A percentile compares a stretch with the other conserved stretches of the same genome.
These are phyloP conservation scores for Carassius auratus DNA, from an alignment of 2,113 vertebrate species.

Conservation along the genomic window DNA sequence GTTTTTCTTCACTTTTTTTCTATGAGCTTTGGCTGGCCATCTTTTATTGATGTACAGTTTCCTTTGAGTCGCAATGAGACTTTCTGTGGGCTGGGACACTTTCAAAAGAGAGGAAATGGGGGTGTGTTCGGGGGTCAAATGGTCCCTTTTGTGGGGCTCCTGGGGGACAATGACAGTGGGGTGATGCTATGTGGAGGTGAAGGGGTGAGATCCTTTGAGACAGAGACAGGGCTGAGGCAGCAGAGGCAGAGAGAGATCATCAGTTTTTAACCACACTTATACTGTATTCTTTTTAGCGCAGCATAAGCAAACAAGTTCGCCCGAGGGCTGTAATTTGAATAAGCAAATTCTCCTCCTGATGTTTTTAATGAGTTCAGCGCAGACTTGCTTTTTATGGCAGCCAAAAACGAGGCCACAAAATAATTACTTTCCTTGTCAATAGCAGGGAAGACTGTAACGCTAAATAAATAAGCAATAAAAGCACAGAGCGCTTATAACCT, in stretches of 20 bases:
- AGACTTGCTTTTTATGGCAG: constrained; percentile 37
- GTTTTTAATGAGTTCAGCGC: constrained; percentile 49
- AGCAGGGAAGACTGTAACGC: not conserved
- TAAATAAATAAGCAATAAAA: not conserved
- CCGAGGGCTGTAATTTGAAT: constrained; percentile 21
- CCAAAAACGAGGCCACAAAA: constrained; percentile 42
- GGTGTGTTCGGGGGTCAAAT: constrained; percentile 49
- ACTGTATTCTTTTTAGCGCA: constrained; percentile 30
- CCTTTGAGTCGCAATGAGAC: constrained; percentile 48
- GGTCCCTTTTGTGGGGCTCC: constrained; percentile 54
- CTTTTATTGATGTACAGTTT: constrained; percentile 62
- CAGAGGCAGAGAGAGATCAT: constrained; percentile 8
- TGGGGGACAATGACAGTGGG: constrained; percentile 51
- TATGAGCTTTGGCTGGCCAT: constrained; percentile 50
- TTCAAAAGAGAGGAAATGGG: constrained; percentile 60
- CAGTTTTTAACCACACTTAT: not conserved
- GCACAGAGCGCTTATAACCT: not conserved
- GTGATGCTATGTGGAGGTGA: constrained; percentile 48
- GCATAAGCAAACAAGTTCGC: constrained; percentile 29
- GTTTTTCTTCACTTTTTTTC: constrained; percentile 21
- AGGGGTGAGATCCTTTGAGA: constrained; percentile 28
- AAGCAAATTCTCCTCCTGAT: constrained; percentile 47
- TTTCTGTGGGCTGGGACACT: constrained; percentile 51
- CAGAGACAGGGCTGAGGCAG: too few species aligned
- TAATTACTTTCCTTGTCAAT: constrained; percentile 49